Evolutionary conservation across 1,140 invertebrate species (phyloP), one percentile per base, ranked within the genome.

Genomic region (Macrobrachium rosenbergii): DNA sequence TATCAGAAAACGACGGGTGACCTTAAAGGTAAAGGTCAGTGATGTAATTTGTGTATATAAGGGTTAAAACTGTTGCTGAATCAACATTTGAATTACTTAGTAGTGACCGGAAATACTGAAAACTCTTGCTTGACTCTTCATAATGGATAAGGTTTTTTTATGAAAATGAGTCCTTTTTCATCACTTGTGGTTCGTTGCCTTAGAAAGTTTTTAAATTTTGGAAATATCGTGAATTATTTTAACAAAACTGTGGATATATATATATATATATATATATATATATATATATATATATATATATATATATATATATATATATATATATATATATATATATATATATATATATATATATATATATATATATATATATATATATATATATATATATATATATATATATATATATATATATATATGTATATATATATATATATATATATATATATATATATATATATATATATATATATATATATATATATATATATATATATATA

Each of bases 391-490:
- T 16, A 69, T 23, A 69, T 16, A 69, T 23, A 69, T 16, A 69
- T 7, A 69, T 16, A 69, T 23, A 69, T 16, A 69, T 23, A 69
- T 16, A 69, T 10, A 69, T 16, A 69, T 10, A 69, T 28, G n/a
- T n/a, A 69, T 28, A 69, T n/a, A 69, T 11, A 69, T n/a, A 69
- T 28, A 69, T n/a, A 69, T 28, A 69, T n/a, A 69, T n/a, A 69
- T n/a, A 69, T 16, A n/a, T 23, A 23, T 16, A 69, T 69, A 69
- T 23, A 69, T 23, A 69, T 19, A 69, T 21, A 69, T 23, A 69
- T 69, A 23, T 23, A 23, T 69, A 69, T 3, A 16, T 72, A 72
- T 28, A 28, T 72, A 72, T 28, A 28, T 72, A 72, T 17, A 72
- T 72, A 72, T 17, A 72, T 28, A 17, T 72, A 10, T 28, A 23